Evolutionary conservation across 2,888 invertebrate genomes (phyloP), one percentile per base, ranked within the genome.

Genomic region (Steinernema scapterisci): DNA sequence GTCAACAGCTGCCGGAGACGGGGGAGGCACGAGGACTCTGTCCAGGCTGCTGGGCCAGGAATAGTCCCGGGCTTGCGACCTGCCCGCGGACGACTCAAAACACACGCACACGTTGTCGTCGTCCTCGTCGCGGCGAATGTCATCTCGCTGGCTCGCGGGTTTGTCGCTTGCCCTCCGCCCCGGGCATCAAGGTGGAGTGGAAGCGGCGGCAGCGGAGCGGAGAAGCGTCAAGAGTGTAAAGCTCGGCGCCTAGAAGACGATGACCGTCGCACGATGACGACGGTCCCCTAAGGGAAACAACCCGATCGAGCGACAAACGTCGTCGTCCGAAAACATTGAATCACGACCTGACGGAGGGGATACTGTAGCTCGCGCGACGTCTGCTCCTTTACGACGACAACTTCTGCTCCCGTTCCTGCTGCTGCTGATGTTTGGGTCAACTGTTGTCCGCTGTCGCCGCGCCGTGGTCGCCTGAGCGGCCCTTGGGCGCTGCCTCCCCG

Each of bases 1-100:
- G 63, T 63, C 63, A 63, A 31, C 63, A 63, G 63, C 63, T 63
- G 63, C 63, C 63, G 27, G n/a, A n/a, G n/a, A 63, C 63, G 63
- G 63, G 63, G 63, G 31, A 63, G 63, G 63, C 1, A 6, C 21
- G 31, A 6, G 48, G 48, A 48, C 48, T 48, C 48, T 7, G 45
- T 44, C 51, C 51, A 19, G 51, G 51, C 51, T n/a, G n/a, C n/a
- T 54, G 31, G 63, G 31, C 63, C 63, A 63, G 31, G 63, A 63
- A 63, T 63, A 63, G 63, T 27, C n/a, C n/a, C n/a, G n/a, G n/a
- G n/a, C n/a, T n/a, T n/a, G n/a, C n/a, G n/a, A n/a, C n/a, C n/a
- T n/a, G n/a, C n/a, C 27, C 63, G 63, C 23, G 31, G 63, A 63
- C 31, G 63, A 63, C 27, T 63, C 63, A 63, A 63, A 63, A 63